These are phyloP conservation scores for Sus cebifrons DNA, from an alignment of 2,797 vertebrate genomes.

Conservation along the genomic window DNA sequence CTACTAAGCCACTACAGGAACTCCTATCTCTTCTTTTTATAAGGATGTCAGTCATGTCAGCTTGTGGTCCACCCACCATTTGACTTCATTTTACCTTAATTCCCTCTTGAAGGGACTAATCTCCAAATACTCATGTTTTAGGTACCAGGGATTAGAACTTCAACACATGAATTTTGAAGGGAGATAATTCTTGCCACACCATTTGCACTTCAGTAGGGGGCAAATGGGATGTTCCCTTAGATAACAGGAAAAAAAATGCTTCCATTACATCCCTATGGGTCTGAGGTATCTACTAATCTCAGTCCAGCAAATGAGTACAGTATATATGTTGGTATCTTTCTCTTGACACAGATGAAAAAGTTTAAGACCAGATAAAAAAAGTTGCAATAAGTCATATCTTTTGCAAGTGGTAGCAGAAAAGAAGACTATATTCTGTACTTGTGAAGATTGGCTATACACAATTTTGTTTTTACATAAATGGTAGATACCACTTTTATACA, in stretches of 20 bases:
- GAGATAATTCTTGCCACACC: background rate
- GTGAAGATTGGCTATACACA: background rate
- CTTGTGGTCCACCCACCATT: background rate
- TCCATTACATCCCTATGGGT: background rate
- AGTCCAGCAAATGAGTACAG: background rate
- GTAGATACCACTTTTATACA: conserved; percentile 13
- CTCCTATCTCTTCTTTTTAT: background rate
- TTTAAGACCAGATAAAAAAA: background rate
- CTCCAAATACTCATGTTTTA: background rate
- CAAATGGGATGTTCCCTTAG: background rate
- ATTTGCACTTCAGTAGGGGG: background rate
- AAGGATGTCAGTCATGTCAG: background rate
- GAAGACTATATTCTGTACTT: background rate
- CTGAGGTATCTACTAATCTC: background rate
- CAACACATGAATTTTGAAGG: background rate
- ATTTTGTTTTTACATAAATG: conserved; percentile 31
- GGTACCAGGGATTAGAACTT: background rate
- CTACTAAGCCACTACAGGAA: too few species aligned
- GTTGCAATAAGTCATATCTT: background rate
- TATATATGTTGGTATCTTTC: background rate
- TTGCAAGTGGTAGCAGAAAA: background rate
- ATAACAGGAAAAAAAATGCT: background rate
- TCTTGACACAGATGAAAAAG: conserved; percentile 48
- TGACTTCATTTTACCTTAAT: background rate
- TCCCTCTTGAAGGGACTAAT: background rate